phyloP scores from a whole-genome alignment of 2,113 vertebrate genomes.

The Mus pahari region DNA sequence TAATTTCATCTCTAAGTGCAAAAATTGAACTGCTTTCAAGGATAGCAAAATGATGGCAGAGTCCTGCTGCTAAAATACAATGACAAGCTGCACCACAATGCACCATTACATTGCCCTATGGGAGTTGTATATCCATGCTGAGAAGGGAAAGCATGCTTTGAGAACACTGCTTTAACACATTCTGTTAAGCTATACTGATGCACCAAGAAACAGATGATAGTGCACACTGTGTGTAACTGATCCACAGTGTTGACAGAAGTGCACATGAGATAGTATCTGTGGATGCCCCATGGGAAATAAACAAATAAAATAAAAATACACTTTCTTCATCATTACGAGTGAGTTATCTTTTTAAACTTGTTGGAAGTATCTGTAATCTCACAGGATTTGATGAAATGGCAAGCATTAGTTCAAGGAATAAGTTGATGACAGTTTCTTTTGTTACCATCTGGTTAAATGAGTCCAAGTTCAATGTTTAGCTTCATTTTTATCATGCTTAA shows the following conservation, averaged over 20 bases:
- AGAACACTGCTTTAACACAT: not conserved
- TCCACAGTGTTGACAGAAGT: not conserved
- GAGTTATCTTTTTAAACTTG: not conserved
- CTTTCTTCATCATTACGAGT: not conserved
- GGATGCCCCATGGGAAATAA: not conserved
- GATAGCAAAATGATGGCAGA: slow-evolving; percentile 67
- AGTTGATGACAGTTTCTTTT: slow-evolving; percentile 15
- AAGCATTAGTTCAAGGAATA: not conserved
- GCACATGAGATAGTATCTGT: not conserved
- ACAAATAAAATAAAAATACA: not conserved
- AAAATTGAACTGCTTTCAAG: slow-evolving; percentile 68
- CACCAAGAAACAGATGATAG: not conserved
- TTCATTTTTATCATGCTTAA: not conserved
- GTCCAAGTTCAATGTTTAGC: not conserved
- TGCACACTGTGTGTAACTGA: not conserved
- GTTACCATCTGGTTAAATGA: not conserved
- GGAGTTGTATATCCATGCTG: slow-evolving; percentile 21
- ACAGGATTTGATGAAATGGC: not conserved
- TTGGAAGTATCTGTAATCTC: not conserved
- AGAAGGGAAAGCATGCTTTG: slow-evolving; percentile 37
- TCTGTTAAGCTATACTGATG: not conserved
- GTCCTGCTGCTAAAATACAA: slow-evolving; percentile 48
- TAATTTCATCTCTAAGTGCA: slow-evolving; percentile 72
- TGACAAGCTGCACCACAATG: slow-evolving; percentile 60
- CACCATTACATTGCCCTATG: not conserved